These are phyloP conservation scores for Megaceryle maxima DNA, from an alignment of 2,113 vertebrate species.

Conservation along the genomic window DNA sequence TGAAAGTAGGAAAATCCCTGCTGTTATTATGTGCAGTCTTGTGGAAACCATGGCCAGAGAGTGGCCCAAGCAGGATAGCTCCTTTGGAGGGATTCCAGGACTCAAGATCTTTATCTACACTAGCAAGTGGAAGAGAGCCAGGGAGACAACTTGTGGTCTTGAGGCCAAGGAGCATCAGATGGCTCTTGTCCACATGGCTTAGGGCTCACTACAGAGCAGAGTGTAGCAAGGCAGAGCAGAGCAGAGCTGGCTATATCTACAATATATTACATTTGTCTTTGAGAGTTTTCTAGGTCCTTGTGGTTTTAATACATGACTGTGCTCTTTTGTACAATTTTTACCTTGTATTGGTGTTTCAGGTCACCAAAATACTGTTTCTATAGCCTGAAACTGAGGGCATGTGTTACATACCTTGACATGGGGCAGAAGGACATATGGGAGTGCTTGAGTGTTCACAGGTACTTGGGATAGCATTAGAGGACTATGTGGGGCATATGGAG, in stretches of 20 bases:
- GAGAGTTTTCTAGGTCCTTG: neutral
- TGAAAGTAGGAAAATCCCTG: neutral
- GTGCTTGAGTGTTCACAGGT: neutral
- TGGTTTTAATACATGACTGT: neutral
- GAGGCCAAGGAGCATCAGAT: neutral
- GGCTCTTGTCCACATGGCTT: neutral
- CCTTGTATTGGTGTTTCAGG: neutral
- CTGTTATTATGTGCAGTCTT: neutral
- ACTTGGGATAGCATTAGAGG: neutral
- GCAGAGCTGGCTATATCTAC: neutral
- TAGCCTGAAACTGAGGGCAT: neutral
- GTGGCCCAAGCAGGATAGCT: neutral
- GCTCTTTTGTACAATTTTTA: neutral
- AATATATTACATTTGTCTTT: neutral
- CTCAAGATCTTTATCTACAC: rapidly evolving
- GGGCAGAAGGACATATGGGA: neutral
- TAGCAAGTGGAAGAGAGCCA: neutral
- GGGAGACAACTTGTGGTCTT: neutral
- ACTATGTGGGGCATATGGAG: neutral
- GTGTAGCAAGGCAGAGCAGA: neutral
- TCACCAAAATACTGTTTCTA: neutral
- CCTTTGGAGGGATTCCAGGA: neutral
- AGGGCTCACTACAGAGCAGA: neutral
- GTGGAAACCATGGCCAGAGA: neutral
- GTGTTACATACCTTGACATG: neutral